Conservation (phyloP, 1,140 invertebrate genomes). For the Euglossa dilemma region DNA sequence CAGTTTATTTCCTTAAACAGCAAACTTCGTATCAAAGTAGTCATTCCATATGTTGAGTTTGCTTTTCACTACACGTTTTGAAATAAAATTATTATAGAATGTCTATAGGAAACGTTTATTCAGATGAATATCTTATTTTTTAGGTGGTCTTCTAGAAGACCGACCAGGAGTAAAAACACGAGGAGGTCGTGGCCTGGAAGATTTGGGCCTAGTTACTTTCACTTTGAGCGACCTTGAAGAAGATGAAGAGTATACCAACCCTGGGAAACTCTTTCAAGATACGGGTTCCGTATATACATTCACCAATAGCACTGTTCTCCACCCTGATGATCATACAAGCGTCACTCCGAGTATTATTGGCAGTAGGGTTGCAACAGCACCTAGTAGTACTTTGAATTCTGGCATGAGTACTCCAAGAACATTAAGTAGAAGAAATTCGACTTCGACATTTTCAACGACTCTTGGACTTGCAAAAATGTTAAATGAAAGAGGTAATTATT, state of each 20-base stretch:
- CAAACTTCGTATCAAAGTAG: no score
- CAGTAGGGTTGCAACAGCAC: conserved; percentile 83
- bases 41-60: no score
- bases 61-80: not conserved
- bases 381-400: conserved; percentile 83
- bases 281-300: conserved; percentile 92
- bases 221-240: conserved; percentile 94
- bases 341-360: conserved; percentile 84
- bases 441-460: conserved; percentile 91
- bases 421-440: conserved; percentile 87
- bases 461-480: conserved; percentile 90
- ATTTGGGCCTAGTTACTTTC: conserved; percentile 90
- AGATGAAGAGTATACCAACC: conserved; percentile 90
- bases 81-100: not conserved
- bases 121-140: not conserved
- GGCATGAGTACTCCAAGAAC: conserved; percentile 85
- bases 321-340: conserved; percentile 91
- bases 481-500: conserved; percentile 86
- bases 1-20: no score
- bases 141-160: conserved; percentile 92
- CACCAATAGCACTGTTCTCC: conserved; percentile 94
- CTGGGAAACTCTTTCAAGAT: conserved; percentile 88
- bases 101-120: not conserved
- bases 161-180: conserved; percentile 94
- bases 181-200: conserved; percentile 90